Evolutionary conservation across 2,113 vertebrate species (phyloP).

Genomic region (Hassar affinis): DNA sequence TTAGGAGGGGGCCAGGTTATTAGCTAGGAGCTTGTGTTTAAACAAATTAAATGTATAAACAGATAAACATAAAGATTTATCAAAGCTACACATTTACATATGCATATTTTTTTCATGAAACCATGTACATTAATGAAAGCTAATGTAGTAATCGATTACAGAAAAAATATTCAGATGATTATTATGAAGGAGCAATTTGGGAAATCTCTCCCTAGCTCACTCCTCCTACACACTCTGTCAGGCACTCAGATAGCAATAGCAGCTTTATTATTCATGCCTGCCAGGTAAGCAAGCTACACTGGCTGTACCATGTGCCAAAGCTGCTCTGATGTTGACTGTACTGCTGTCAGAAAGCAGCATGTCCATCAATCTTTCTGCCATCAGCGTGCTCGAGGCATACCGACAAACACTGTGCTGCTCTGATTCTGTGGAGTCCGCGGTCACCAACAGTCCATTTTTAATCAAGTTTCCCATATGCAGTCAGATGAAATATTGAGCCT

Average conservation of each 20-base stretch:
- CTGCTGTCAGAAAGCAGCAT: not conserved
- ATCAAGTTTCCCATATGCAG: slow-evolving; percentile 17
- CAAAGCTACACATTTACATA: not conserved
- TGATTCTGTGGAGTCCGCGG: slow-evolving; percentile 14
- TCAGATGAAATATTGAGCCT: slow-evolving; percentile 10
- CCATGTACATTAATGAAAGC: not conserved
- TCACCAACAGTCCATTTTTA: slow-evolving; percentile 22
- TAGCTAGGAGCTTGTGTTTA: not conserved
- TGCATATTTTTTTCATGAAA: not conserved
- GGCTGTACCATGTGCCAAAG: slow-evolving; percentile 1
- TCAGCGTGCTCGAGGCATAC: slow-evolving; percentile 16
- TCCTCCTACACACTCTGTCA: slow-evolving; percentile 24
- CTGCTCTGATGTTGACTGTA: not conserved
- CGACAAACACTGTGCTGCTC: slow-evolving; percentile 13
- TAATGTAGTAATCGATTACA: not conserved
- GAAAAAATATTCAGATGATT: slow-evolving; percentile 8
- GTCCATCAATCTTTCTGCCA: slow-evolving; percentile 37
- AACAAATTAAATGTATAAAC: too few relatives aligned
- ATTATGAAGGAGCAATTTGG: not conserved
- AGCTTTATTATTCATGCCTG: slow-evolving; percentile 9
- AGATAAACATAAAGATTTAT: not conserved
- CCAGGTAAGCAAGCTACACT: slow-evolving; percentile 17
- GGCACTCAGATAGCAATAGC: slow-evolving; percentile 1
- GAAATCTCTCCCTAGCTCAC: slow-evolving; percentile 13
- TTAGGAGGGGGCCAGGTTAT: not conserved